Evolutionary conservation across 2,113 vertebrate species (phyloP), one percentile per base, ranked within the genome.

Genomic region (Penelope pileata): DNA sequence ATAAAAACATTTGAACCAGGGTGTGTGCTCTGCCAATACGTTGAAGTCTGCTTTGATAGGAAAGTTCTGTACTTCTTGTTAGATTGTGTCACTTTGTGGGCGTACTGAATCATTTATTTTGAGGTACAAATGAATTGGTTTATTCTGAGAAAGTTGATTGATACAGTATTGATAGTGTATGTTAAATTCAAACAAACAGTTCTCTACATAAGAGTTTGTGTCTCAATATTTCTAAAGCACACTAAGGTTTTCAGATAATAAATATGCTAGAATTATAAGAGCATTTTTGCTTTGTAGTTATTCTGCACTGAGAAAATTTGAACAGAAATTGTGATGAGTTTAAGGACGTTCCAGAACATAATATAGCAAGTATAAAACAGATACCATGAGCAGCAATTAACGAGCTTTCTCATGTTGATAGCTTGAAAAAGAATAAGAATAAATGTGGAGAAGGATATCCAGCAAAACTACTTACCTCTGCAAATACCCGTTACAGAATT

Each of bases 341-440:
- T 96, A 73, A 90, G 43, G 42, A 42, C 32, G 70, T 84, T 87
- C 32, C 45, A 67, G 27, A 77, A 54, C 72, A 82, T 67, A 77
- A 59, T 43, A 38, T 50, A 70, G 19, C 14, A 89, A 80, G 11
- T 47, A 62, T 23, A 87, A 74, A 23, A 76, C 13, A 90, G 58
- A 42, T 86, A 11, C 79, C 72, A 47, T 59, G 34, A 93, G 29
- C 51, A 69, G 38, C 7, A 0, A 83, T 73, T 88, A 93, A 86
- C 87, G 53, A 43, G 26, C 26, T 85, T 95, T 78, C 45, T 83
- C 32, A 45, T 53, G n/a, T 77, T 76, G 56, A 59, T 83, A 45
- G 26, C 14, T 87, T 83, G 54, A 73, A 93, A 91, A 91, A 38
- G 10, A 91, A 92, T 53, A 62, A 88, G 91, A 95, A 91, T 79